These are phyloP conservation scores for Drosophila quinaria DNA, from an alignment of 2,888 invertebrate species.

Conservation along the genomic window DNA sequence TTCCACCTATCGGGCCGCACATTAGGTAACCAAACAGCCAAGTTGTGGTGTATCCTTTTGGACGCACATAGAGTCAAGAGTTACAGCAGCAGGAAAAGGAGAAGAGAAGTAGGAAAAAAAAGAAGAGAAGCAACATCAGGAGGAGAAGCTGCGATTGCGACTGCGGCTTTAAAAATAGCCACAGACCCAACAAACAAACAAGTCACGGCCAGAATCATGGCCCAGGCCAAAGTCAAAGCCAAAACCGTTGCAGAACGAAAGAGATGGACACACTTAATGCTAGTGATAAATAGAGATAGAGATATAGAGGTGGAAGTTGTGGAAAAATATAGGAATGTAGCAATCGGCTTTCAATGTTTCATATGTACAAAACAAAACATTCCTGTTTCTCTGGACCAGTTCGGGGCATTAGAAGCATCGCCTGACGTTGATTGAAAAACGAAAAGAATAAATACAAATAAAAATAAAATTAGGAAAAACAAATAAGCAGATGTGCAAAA, in stretches of 20 bases:
- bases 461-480: slow-evolving; percentile 2
- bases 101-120: not conserved
- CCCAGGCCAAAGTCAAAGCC: slow-evolving; percentile 30
- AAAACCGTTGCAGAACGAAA: slow-evolving; percentile 7
- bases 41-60: slow-evolving; percentile 52
- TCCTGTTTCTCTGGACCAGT: slow-evolving; percentile 68
- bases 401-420: slow-evolving; percentile 62
- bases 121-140: slow-evolving; percentile 4
- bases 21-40: slow-evolving; percentile 55
- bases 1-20: slow-evolving; percentile 73
- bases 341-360: slow-evolving; percentile 68
- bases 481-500: slow-evolving; percentile 5
- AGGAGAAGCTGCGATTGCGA: slow-evolving; percentile 25
- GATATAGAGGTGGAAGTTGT: not conserved
- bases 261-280: slow-evolving; percentile 12
- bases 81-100: slow-evolving; percentile 6
- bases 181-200: slow-evolving; percentile 69
- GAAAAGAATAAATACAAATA: slow-evolving; percentile 17
- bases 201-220: slow-evolving; percentile 70
- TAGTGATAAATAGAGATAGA: not conserved
- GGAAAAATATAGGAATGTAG: slow-evolving; percentile 59
- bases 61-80: slow-evolving; percentile 10
- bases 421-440: slow-evolving; percentile 64
- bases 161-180: slow-evolving; percentile 67
- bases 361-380: slow-evolving; percentile 52